Percentiles rank a stretch among this genome's conserved stretches.
Evolutionary conservation across 2,797 vertebrate species (phyloP).

Genomic region (Spinus olivaceus): DNA sequence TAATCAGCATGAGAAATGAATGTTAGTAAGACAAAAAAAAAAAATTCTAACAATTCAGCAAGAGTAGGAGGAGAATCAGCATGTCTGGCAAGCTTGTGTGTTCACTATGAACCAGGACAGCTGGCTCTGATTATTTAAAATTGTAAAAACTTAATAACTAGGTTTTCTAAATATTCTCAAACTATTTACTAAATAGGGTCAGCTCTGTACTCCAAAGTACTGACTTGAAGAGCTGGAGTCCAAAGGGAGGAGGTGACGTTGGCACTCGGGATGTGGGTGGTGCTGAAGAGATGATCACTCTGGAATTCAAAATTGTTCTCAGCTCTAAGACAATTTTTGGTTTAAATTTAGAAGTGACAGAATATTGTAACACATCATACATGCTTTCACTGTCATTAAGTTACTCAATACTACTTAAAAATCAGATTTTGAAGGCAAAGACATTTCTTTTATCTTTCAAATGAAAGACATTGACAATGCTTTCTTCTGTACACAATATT

Average conservation of each 20-base stretch:
- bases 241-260: not conserved
- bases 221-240: not conserved
- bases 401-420: not conserved
- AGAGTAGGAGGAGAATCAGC: not conserved
- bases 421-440: not conserved
- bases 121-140: not conserved
- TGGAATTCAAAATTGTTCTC: constrained; percentile 19
- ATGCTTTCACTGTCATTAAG: constrained; percentile 3
- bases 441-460: not conserved
- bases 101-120: not conserved
- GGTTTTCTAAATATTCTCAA: not conserved
- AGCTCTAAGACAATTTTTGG: not conserved
- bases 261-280: not conserved
- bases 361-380: constrained; percentile 43
- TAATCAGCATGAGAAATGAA: not conserved
- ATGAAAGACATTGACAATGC: not conserved
- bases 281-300: constrained; percentile 9
- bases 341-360: constrained; percentile 43
- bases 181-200: not conserved
- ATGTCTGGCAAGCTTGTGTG: not conserved
- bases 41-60: not conserved
- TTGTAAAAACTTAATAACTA: not conserved
- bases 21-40: not conserved
- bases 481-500: not conserved
- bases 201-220: not conserved